phyloP scores from a whole-genome alignment of 37 sponge, comb jelly and placozoan genomes.

The Geodia barretti region DNA sequence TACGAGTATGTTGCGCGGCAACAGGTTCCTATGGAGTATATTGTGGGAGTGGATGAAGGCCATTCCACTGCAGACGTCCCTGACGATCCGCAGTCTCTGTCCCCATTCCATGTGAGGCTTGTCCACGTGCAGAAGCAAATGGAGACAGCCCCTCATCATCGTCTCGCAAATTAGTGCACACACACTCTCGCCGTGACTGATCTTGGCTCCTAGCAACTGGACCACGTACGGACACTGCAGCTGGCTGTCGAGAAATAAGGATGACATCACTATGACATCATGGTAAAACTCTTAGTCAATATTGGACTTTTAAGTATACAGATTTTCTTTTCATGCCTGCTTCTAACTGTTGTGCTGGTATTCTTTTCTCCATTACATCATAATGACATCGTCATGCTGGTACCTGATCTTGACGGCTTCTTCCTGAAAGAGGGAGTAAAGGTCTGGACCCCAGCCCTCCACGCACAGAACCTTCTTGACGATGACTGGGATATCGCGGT shows the following conservation, averaged over 20 bases:
- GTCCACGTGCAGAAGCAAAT: slow-evolving; percentile 34
- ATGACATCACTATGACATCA: not conserved
- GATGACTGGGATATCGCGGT: slow-evolving; percentile 25
- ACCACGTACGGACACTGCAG: slow-evolving; percentile 65
- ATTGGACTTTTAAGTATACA: too few relatives aligned
- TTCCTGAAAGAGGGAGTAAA: slow-evolving; percentile 15
- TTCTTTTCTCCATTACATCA: not conserved
- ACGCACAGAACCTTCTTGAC: slow-evolving; percentile 6
- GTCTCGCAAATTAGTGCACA: slow-evolving; percentile 40
- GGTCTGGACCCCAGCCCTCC: slow-evolving; percentile 17
- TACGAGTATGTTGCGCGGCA: slow-evolving; percentile 49
- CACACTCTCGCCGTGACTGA: not conserved
- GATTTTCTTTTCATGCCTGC: too few relatives aligned
- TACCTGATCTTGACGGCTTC: slow-evolving; percentile 54
- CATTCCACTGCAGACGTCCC: slow-evolving; percentile 52
- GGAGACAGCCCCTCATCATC: slow-evolving; percentile 31
- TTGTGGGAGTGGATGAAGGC: slow-evolving; percentile 54
- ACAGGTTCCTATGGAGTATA: slow-evolving; percentile 29
- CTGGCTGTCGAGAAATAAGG: slow-evolving; percentile 24
- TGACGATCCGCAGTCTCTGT: slow-evolving; percentile 39
- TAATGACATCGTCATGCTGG: not conserved
- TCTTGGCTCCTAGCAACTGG: slow-evolving; percentile 38
- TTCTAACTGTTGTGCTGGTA: not conserved
- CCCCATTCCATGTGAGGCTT: slow-evolving; percentile 30
- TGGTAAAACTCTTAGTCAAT: too few relatives aligned